Percentiles rank a stretch among this genome's conserved stretches.
phyloP scores from a whole-genome alignment of 2,113 vertebrate species.

The Sinocyclocheilus grahami region DNA sequence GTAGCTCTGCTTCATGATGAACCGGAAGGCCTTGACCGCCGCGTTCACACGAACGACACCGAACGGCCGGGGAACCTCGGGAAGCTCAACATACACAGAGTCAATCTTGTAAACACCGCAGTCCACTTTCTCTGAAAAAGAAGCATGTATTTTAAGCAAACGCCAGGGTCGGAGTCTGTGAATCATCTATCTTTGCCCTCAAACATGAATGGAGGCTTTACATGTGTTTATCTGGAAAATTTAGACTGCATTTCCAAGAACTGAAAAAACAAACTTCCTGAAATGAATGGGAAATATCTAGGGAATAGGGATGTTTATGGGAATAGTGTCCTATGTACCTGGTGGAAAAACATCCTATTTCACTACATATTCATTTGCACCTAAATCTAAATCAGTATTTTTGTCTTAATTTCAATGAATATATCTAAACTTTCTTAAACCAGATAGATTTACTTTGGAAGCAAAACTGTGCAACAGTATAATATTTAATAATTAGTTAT shows the following conservation, averaged over 20 bases:
- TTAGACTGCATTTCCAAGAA: slow-evolving; percentile 37
- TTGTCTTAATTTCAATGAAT: neutral
- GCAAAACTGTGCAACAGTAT: neutral
- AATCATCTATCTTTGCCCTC: slow-evolving; percentile 45
- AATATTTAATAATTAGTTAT: too few species aligned
- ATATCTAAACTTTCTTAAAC: neutral
- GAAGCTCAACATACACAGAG: slow-evolving; percentile 74
- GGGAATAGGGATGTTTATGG: neutral
- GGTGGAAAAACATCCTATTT: neutral
- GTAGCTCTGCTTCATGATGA: slow-evolving; percentile 96
- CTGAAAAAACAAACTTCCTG: neutral
- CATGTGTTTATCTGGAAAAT: neutral
- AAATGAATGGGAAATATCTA: slow-evolving; percentile 11
- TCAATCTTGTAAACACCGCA: slow-evolving; percentile 61
- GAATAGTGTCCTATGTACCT: neutral
- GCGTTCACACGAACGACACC: slow-evolving; percentile 73
- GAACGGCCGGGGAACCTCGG: slow-evolving; percentile 44
- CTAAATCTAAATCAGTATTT: neutral
- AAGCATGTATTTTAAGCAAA: neutral
- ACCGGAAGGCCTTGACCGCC: slow-evolving; percentile 83
- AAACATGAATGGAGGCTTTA: slow-evolving; percentile 26
- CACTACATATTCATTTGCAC: neutral
- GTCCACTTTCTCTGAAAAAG: slow-evolving; percentile 67
- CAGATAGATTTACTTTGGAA: neutral
- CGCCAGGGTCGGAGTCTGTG: slow-evolving; percentile 12